Conservation (phyloP, 2,797 vertebrate species). For the Emys orbicularis region DNA sequence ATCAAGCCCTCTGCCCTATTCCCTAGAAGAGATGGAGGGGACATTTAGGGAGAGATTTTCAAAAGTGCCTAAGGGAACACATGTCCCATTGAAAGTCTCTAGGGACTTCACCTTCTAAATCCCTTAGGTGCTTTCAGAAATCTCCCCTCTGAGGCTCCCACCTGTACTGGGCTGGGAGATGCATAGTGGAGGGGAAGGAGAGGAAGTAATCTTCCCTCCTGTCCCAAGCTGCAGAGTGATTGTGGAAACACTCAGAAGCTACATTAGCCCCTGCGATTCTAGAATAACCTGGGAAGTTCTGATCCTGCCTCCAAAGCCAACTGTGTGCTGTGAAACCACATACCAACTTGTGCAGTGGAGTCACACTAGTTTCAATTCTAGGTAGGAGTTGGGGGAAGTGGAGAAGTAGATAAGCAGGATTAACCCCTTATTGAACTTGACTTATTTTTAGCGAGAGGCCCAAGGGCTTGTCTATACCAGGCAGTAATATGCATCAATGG, state of each 20-base stretch:
- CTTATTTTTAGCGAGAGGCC: background rate
- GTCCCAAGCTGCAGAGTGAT: background rate
- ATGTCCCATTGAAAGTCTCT: background rate
- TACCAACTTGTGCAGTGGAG: background rate
- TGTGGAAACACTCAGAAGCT: background rate
- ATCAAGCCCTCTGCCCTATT: constrained; percentile 12
- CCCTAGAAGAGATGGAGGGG: background rate
- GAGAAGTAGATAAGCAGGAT: background rate
- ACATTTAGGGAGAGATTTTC: background rate
- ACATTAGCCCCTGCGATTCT: background rate
- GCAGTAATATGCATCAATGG: background rate
- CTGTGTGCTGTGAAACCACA: background rate
- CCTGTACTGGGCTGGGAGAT: background rate
- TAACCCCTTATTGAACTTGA: background rate
- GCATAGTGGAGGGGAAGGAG: background rate
- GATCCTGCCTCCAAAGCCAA: background rate
- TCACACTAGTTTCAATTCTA: background rate
- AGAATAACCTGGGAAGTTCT: background rate
- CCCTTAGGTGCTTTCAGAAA: background rate
- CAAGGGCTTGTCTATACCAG: background rate
- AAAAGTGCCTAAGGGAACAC: background rate
- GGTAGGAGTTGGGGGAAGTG: background rate
- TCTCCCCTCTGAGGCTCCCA: background rate
- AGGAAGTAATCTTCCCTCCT: background rate
- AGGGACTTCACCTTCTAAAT: constrained; percentile 5